Conservation (phyloP, 2,888 invertebrate genomes). For the Odontothrips loti region DNA sequence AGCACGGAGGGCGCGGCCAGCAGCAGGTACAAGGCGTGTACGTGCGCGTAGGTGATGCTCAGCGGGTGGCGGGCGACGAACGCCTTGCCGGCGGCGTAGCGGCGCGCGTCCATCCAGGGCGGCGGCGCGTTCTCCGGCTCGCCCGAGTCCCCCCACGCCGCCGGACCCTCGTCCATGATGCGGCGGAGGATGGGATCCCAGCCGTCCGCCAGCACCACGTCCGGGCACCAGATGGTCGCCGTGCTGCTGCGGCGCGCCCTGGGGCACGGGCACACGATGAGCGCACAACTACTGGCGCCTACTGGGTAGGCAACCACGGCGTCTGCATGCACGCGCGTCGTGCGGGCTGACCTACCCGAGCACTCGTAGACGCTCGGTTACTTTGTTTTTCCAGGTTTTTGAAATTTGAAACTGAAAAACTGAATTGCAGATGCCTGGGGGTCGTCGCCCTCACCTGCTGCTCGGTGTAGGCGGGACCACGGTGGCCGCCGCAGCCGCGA, state of each 20-base stretch:
- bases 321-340: too few species aligned
- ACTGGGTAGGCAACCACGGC: too few species aligned
- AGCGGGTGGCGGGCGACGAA: slow-evolving; percentile 48
- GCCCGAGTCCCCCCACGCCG: slow-evolving; percentile 38
- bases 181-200: background rate
- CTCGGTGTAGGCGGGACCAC: too few species aligned
- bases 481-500: too few species aligned
- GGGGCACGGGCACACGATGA: too few species aligned
- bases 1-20: slow-evolving; percentile 47
- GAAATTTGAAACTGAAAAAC: too few species aligned
- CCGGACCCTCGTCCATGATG: background rate
- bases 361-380: too few species aligned
- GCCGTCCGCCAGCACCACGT: background rate
- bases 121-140: slow-evolving; percentile 42
- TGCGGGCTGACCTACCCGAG: too few species aligned
- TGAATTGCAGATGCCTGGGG: too few species aligned
- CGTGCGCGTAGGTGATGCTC: slow-evolving; percentile 44
- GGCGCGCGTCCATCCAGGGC: slow-evolving; percentile 48
- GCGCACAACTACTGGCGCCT: too few species aligned
- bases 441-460: too few species aligned
- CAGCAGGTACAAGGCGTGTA: slow-evolving; percentile 46
- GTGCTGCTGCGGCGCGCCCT: background rate
- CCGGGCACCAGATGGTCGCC: background rate
- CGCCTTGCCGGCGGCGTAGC: slow-evolving; percentile 48
- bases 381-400: too few species aligned